Percentiles rank a stretch among this genome's conserved stretches.
Evolutionary conservation across 2,888 invertebrate genomes (phyloP).

Genomic region (Kryphioiulus occultus): DNA sequence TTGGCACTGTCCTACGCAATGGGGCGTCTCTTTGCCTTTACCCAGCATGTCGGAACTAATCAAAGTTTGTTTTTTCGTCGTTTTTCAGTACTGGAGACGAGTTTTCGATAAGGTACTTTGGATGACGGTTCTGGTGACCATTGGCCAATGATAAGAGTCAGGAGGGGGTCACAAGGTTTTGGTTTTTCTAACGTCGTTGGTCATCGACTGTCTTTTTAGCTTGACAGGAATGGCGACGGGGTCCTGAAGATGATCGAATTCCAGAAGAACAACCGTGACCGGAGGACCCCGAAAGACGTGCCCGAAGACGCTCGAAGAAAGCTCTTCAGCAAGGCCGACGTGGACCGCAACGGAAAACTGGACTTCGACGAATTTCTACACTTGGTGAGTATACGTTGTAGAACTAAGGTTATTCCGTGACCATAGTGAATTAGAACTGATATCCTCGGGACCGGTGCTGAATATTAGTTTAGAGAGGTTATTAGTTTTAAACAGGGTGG

Average conservation of each 20-base stretch:
- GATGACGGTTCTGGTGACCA: too few species aligned
- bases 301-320: not conserved
- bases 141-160: too few species aligned
- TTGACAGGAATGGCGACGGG: constrained; percentile 49
- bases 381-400: constrained; percentile 24
- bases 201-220: constrained; percentile 27
- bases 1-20: not conserved
- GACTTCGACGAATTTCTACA: constrained; percentile 42
- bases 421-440: too few species aligned
- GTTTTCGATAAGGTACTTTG: constrained; percentile 45
- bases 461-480: too few species aligned
- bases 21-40: too few species aligned
- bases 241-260: constrained; percentile 42
- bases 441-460: too few species aligned
- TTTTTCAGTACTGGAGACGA: constrained; percentile 11
- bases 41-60: too few species aligned
- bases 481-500: too few species aligned
- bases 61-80: not conserved
- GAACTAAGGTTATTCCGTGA: too few species aligned
- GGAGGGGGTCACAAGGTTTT: too few species aligned
- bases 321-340: constrained; percentile 19
- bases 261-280: not conserved
- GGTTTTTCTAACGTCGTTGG: too few species aligned
- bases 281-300: not conserved
- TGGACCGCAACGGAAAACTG: constrained; percentile 17